These are phyloP conservation scores for Villa cingulata DNA, from an alignment of 2,888 invertebrate genomes.

Conservation along the genomic window DNA sequence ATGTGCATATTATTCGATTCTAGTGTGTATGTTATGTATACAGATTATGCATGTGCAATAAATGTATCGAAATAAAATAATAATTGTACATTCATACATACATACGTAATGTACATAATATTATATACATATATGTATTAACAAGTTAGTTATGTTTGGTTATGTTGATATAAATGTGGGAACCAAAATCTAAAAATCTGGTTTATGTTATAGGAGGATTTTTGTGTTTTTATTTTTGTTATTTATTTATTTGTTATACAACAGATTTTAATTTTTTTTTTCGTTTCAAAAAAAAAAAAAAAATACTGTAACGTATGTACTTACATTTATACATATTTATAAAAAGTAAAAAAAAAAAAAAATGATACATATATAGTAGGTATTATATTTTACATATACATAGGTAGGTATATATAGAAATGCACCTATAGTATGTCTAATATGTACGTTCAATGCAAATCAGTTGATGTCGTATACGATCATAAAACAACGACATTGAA, in stretches of 20 bases:
- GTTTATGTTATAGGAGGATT: background rate
- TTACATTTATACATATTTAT: conserved; percentile 7
- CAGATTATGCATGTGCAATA: no score
- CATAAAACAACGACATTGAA: conserved; percentile 15
- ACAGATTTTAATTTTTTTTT: no score
- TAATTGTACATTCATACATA: conserved; percentile 4
- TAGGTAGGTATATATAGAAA: no score
- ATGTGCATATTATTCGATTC: no score
- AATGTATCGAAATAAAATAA: no score
- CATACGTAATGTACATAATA: background rate
- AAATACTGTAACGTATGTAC: background rate
- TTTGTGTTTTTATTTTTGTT: background rate
- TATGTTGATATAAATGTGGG: conserved; percentile 14
- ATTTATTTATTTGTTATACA: conserved; percentile 6
- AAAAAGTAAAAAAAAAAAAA: no score
- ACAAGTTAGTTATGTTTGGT: background rate
- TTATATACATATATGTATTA: background rate
- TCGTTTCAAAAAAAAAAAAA: no score
- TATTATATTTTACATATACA: no score
- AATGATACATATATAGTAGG: no score
- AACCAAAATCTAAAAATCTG: conserved; percentile 11
- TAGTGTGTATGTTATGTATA: no score
- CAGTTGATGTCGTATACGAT: conserved; percentile 12
- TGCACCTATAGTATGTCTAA: no score
- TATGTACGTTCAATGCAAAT: conserved; percentile 16